Evolutionary conservation across 2,113 vertebrate species (phyloP), one percentile per base, ranked within the genome.

Genomic region (Petroica traversi): DNA sequence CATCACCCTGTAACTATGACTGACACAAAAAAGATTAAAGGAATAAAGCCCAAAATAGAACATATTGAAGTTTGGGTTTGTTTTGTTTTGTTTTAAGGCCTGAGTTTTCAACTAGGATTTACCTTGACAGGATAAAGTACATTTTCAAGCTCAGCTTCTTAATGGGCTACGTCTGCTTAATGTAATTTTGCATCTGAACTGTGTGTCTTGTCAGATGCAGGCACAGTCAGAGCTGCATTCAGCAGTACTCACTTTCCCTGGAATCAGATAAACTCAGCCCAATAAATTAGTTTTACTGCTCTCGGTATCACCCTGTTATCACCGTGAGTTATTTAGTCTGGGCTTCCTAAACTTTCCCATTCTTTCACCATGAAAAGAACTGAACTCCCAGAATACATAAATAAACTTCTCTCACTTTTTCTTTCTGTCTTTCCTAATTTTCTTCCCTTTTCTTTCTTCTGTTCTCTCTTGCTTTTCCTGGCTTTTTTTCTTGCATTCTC

Each of bases 131-230:
- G 45, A 66, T 79, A 52, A 96, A 95, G 86, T 88, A 79, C 90
- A 58, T 92, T 79, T 86, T 93, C 88, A 93, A 87, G 36, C 63
- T 95, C 51, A 1, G n/a, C 89, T 95, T 86, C 95, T 97, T 97
- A 97, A 97, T 96, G 95, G 93, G 43, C 43, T 76, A 85, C 88
- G 80, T 96, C 97, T 97, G 97, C 76, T 97, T 97, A 94, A 87
- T 96, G 96, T 97, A 94, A 93, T 91, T 79, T 78, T 76, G 63
- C 54, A 43, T 95, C 82, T 69, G 88, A 94, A 25, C 80, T 61
- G 52, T 85, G 78, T 73, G 67, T 89, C 95, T 93, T 96, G 91
- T 96, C 95, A 97, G 91, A 67, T 1, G 1, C 66, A 51, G 76
- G 86, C 63, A 49, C 48, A 71, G 81, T 68, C 89, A 91, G 85